These are phyloP conservation scores for Ictidomys tridecemlineatus DNA, from an alignment of 2,113 vertebrate genomes.

Conservation along the genomic window DNA sequence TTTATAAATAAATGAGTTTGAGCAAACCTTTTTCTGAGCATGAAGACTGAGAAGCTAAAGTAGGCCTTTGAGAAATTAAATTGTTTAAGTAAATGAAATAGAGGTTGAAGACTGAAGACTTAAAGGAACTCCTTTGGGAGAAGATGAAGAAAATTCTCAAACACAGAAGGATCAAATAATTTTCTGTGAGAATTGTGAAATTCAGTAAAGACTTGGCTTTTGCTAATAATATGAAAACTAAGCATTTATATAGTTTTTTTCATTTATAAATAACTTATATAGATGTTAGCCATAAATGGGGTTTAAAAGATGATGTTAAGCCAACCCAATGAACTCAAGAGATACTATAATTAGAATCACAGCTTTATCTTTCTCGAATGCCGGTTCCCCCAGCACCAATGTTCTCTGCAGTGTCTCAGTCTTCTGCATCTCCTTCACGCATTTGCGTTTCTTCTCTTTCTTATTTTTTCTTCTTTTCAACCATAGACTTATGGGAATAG, in stretches of 20 bases:
- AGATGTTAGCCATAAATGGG: neutral
- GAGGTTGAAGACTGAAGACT: neutral
- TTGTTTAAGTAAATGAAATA: neutral
- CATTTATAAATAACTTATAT: neutral
- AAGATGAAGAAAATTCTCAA: neutral
- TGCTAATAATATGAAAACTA: neutral
- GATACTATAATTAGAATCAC: neutral
- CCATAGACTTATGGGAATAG: neutral
- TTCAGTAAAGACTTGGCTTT: neutral
- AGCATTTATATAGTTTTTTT: neutral
- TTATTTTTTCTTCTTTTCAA: neutral
- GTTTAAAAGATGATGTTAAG: neutral
- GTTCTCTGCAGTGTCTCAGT: neutral
- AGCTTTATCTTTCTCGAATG: neutral
- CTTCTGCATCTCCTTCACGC: neutral
- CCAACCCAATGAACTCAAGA: neutral
- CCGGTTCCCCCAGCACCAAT: neutral
- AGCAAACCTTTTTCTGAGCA: neutral
- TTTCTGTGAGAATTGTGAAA: neutral
- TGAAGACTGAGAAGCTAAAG: neutral
- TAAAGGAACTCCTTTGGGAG: neutral
- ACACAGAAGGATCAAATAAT: neutral
- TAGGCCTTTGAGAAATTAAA: neutral
- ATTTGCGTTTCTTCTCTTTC: neutral
- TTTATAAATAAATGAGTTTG: slow-evolving; percentile 2